Conservation (phyloP, 2,113 vertebrate species). For the Ameiurus melas region DNA sequence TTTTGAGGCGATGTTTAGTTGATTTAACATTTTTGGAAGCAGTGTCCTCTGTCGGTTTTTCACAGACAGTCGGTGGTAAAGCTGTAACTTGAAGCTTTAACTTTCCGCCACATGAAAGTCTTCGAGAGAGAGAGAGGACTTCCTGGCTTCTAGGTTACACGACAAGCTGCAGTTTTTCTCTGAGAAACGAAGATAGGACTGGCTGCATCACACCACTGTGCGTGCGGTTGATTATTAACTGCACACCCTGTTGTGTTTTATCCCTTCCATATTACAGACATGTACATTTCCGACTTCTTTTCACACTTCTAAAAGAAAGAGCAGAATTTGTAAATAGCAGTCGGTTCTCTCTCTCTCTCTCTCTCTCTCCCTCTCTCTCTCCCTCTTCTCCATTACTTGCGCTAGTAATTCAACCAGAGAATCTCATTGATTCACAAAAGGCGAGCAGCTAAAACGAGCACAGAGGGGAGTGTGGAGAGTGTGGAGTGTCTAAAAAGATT, state of each 20-base stretch:
- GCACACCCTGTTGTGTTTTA: neutral
- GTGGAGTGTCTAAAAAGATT: slow-evolving; percentile 38
- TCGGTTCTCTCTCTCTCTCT: neutral
- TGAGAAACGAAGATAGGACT: neutral
- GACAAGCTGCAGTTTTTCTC: neutral
- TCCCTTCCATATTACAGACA: neutral
- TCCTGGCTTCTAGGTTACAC: neutral
- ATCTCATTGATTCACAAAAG: slow-evolving; percentile 42
- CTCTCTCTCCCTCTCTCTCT: neutral
- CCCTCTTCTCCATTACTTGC: neutral
- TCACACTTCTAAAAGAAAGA: neutral
- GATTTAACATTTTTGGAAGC: neutral
- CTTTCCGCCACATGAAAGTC: neutral
- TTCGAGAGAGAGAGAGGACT: neutral
- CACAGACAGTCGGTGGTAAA: neutral
- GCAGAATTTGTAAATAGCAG: neutral
- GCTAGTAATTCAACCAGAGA: slow-evolving; percentile 22
- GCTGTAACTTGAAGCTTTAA: neutral
- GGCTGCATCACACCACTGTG: neutral
- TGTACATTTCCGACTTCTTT: neutral
- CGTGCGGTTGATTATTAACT: neutral
- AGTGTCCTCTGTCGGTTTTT: neutral
- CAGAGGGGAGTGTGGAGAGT: slow-evolving; percentile 5
- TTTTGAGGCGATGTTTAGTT: neutral
- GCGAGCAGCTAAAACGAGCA: slow-evolving; percentile 26